Conservation (phyloP, 1,140 invertebrate species). For the Fopius arisanus region DNA sequence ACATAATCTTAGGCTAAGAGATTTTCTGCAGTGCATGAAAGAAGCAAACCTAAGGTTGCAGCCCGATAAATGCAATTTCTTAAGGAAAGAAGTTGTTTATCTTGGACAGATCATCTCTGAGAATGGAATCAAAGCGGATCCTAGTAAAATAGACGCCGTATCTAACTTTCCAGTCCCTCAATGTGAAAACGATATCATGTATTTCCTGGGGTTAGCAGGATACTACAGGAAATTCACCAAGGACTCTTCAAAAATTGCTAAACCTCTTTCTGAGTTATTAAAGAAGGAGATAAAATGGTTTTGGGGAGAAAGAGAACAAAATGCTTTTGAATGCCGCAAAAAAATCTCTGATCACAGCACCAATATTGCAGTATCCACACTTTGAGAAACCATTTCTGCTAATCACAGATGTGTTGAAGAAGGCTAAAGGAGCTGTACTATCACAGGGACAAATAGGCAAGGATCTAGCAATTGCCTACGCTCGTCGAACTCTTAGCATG, state of each 20-base stretch:
- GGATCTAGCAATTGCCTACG: too few relatives aligned
- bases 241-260: too few relatives aligned
- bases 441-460: too few relatives aligned
- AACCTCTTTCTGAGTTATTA: too few relatives aligned
- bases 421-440: too few relatives aligned
- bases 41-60: background rate
- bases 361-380: background rate
- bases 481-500: too few relatives aligned
- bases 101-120: too few relatives aligned
- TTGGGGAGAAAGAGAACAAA: background rate
- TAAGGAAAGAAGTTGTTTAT: too few relatives aligned
- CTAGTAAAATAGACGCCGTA: background rate
- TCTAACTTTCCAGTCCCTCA: background rate
- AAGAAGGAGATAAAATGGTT: background rate
- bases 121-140: constrained; percentile 25
- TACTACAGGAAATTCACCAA: too few relatives aligned
- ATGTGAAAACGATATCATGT: background rate
- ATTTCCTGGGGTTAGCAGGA: background rate
- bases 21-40: background rate
- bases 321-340: background rate
- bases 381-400: background rate
- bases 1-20: background rate
- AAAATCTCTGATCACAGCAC: background rate
- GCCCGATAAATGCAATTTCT: constrained; percentile 7
- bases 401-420: too few relatives aligned